Conservation (phyloP, 2,797 vertebrate genomes). For the Dendrocincla fuliginosa region DNA sequence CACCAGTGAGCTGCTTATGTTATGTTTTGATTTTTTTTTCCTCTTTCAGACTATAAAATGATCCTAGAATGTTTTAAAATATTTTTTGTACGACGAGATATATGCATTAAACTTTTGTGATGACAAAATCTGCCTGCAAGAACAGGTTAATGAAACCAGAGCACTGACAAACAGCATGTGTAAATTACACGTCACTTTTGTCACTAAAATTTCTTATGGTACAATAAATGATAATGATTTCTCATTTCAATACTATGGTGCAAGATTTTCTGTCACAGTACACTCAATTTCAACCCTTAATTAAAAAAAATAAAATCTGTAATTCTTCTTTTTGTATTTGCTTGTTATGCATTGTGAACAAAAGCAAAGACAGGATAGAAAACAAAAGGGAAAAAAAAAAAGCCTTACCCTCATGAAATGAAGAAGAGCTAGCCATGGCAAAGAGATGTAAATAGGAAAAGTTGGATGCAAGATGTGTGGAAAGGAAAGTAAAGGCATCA, state of each 20-base stretch:
- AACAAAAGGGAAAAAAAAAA: constrained; percentile 16
- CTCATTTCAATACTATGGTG: neutral
- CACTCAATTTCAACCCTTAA: neutral
- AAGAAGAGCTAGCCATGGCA: constrained; percentile 71
- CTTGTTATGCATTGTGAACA: neutral
- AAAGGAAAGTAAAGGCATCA: constrained; percentile 74
- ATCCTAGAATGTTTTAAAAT: neutral
- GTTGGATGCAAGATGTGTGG: constrained; percentile 73
- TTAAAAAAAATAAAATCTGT: neutral
- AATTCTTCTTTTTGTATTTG: neutral
- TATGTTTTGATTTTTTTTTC: neutral
- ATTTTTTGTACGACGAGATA: neutral
- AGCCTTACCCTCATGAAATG: constrained; percentile 73
- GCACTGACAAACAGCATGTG: neutral
- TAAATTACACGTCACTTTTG: neutral
- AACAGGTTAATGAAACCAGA: neutral
- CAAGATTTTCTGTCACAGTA: neutral
- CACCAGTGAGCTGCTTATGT: neutral
- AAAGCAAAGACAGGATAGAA: constrained; percentile 41
- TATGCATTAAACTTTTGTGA: neutral
- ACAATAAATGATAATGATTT: neutral
- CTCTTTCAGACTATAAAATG: neutral
- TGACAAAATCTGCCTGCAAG: neutral
- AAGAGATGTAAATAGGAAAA: constrained; percentile 73
- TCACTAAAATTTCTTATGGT: neutral